phyloP scores from a whole-genome alignment of 2,797 vertebrate genomes.

The Microcaecilia unicolor region DNA sequence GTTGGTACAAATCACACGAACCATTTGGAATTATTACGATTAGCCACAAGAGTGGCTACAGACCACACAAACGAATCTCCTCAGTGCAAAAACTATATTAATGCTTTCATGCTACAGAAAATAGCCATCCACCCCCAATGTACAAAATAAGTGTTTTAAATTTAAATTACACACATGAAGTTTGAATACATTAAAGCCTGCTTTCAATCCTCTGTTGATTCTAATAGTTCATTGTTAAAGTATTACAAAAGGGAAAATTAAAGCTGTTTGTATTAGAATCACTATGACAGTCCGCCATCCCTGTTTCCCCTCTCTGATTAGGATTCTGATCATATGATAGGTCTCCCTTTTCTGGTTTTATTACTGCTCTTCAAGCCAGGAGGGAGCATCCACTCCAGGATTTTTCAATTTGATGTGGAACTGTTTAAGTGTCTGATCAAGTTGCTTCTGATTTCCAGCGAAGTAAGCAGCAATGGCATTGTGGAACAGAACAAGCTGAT shows the following conservation, averaged over 20 bases:
- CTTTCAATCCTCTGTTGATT: slow-evolving; percentile 27
- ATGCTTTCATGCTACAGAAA: slow-evolving; percentile 49
- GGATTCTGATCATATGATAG: slow-evolving; percentile 19
- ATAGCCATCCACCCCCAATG: slow-evolving; percentile 30
- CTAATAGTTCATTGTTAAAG: slow-evolving; percentile 39
- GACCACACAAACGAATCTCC: slow-evolving; percentile 40
- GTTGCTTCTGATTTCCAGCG: slow-evolving; percentile 94
- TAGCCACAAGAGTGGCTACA: slow-evolving; percentile 47
- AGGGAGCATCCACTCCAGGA: slow-evolving; percentile 84
- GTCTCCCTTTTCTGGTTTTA: slow-evolving; percentile 17
- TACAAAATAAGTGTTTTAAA: slow-evolving; percentile 51
- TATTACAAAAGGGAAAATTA: slow-evolving; percentile 44
- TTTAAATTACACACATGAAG: slow-evolving; percentile 47
- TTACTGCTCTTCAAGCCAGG: slow-evolving; percentile 95
- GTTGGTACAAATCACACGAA: slow-evolving; percentile 51
- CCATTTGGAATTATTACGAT: slow-evolving; percentile 45
- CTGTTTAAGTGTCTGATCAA: slow-evolving; percentile 95
- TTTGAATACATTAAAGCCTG: slow-evolving; percentile 39
- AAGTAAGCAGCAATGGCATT: slow-evolving; percentile 94
- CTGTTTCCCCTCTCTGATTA: slow-evolving; percentile 27
- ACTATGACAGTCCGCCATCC: slow-evolving; percentile 28
- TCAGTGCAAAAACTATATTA: slow-evolving; percentile 63
- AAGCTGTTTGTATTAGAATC: slow-evolving; percentile 51
- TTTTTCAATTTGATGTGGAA: slow-evolving; percentile 98
- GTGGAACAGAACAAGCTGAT: slow-evolving; percentile 96